Percentiles rank a stretch among this genome's conserved stretches.
Evolutionary conservation across 1,140 invertebrate species (phyloP).

Genomic region (Drosophila micromelanica): DNA sequence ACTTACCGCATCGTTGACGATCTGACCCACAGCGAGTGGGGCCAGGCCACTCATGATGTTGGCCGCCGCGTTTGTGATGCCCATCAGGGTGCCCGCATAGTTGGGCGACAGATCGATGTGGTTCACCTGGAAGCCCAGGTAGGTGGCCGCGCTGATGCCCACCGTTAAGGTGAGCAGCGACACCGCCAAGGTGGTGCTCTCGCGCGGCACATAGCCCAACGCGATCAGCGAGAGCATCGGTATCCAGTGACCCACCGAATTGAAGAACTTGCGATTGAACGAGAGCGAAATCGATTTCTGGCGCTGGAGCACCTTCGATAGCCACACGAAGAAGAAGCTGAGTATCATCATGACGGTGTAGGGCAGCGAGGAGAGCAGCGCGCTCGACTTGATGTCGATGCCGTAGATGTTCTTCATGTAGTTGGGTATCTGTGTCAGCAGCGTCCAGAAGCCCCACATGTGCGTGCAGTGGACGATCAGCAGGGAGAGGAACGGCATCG

Average conservation of each 20-base stretch:
- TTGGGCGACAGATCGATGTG: constrained; percentile 92
- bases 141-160: constrained; percentile 91
- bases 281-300: constrained; percentile 86
- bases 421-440: constrained; percentile 95
- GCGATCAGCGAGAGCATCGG: constrained; percentile 88
- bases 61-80: constrained; percentile 90
- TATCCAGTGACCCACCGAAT: constrained; percentile 87
- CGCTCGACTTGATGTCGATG: constrained; percentile 91
- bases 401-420: constrained; percentile 94
- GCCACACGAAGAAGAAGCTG: constrained; percentile 88
- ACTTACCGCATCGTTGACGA: constrained; percentile 88
- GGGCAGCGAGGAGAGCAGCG: constrained; percentile 90
- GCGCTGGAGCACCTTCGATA: constrained; percentile 87
- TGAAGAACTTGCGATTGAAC: constrained; percentile 88
- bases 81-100: constrained; percentile 89
- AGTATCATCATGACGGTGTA: constrained; percentile 90
- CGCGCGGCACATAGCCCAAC: constrained; percentile 86
- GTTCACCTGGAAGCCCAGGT: constrained; percentile 89
- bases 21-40: constrained; percentile 87
- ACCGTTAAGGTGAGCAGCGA: constrained; percentile 89
- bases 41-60: constrained; percentile 91
- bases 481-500: constrained; percentile 92
- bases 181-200: constrained; percentile 86
- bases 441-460: constrained; percentile 97
- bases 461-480: constrained; percentile 94